Evolutionary conservation across 2,113 vertebrate species (phyloP), one percentile per base, ranked within the genome.

Genomic region (Carollia perspicillata): DNA sequence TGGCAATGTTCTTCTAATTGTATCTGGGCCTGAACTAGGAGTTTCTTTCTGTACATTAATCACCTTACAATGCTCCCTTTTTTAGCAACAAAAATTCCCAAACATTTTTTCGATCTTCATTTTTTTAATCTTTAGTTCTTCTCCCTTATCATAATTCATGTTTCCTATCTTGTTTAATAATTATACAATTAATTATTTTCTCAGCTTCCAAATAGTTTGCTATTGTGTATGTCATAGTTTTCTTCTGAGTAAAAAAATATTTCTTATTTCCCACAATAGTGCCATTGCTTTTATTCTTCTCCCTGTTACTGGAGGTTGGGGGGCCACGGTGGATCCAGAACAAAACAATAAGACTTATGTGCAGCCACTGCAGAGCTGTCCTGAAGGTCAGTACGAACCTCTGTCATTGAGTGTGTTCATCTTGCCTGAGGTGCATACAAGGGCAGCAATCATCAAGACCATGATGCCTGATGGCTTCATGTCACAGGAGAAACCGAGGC

Each of bases 271-370:
- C 88, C 55, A 96, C 96, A 96, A 95, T 90, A 94, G 84, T 95
- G 80, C 6, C 93, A 78, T 77, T 96, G 87, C 84, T 95, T 97
- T 93, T 95, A 80, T 94, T 97, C 92, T 80, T 92, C 84, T 84
- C 95, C 40, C 78, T 90, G 49, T 85, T 88, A 90, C 51, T 53
- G 40, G 51, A 68, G 6, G 1, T 30, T 63, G 23, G 66, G 37
- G 58, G 71, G 14, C 3, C 3, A 5, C 16, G 4, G 14, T 51
- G 92, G 63, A 92, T 26, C 74, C 87, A 75, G 80, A 93, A 30
- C 18, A 53, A 92, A 95, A 94, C 92, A 95, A 93, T 96, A 60
- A 93, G 80, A 94, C 75, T 84, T 87, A 87, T 94, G 80, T 80
- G 30, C 33, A 75, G 77, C 37, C 44, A 26, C 74, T 93, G 68